These are phyloP conservation scores for Drosophila lacicola DNA, from an alignment of 2,888 invertebrate genomes.

Conservation along the genomic window DNA sequence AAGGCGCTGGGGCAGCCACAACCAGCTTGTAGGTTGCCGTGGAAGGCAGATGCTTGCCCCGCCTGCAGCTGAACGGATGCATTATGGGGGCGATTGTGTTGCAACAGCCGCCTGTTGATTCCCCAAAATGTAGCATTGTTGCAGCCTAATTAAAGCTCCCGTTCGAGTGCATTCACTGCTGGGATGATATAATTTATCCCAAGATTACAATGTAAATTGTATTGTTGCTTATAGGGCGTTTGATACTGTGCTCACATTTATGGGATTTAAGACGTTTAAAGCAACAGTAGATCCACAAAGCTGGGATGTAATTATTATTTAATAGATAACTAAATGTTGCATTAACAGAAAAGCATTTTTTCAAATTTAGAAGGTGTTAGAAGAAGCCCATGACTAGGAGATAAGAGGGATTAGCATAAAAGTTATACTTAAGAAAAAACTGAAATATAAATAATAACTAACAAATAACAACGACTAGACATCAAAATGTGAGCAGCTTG, in stretches of 20 bases:
- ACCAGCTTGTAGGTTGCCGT: neutral
- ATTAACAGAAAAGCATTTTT: neutral
- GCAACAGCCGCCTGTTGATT: conserved; percentile 67
- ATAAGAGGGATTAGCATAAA: too few species aligned
- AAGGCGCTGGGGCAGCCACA: neutral
- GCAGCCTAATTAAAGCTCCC: conserved; percentile 49
- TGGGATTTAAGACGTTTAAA: neutral
- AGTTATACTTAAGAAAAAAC: too few species aligned
- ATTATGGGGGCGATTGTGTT: conserved; percentile 64
- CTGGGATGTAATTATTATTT: neutral
- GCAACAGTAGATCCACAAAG: neutral
- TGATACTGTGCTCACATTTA: neutral
- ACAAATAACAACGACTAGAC: too few species aligned
- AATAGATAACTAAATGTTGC: neutral
- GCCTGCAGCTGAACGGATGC: conserved; percentile 57
- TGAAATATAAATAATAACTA: too few species aligned
- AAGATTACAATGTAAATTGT: conserved; percentile 15
- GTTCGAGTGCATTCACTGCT: conserved; percentile 13
- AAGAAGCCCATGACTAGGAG: too few species aligned
- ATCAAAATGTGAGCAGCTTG: too few species aligned
- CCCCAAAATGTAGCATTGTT: conserved; percentile 33
- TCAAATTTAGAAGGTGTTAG: neutral
- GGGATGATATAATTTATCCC: conserved; percentile 17
- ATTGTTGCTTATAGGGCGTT: conserved; percentile 9
- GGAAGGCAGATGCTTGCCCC: neutral